A percentile compares a stretch with the other conserved stretches of the same genome.
phyloP scores from a whole-genome alignment of 1,140 invertebrate species.

The Saccostrea glomerata region DNA sequence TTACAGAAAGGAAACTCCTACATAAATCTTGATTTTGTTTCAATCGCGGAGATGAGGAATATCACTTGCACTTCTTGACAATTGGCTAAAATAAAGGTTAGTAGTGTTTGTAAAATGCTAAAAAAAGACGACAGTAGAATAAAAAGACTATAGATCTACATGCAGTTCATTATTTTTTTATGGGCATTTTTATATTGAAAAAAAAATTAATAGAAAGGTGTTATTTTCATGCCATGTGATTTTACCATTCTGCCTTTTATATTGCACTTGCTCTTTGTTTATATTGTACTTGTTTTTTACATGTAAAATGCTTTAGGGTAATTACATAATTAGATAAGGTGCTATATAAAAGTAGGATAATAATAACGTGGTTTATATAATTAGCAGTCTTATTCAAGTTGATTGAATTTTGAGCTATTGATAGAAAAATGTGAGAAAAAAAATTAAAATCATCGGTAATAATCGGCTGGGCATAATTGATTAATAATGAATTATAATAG shows the following conservation, averaged over 20 bases:
- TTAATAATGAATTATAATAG: no score
- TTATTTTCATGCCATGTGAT: constrained; percentile 5
- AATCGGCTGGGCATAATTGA: no score
- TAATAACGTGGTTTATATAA: constrained; percentile 2
- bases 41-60: background rate
- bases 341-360: constrained; percentile 1
- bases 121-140: background rate
- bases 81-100: background rate
- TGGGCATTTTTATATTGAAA: background rate
- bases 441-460: no score
- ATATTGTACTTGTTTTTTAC: constrained; percentile 17
- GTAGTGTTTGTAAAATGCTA: background rate
- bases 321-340: constrained; percentile 12
- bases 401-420: no score
- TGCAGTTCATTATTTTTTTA: background rate
- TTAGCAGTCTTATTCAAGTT: constrained; percentile 4
- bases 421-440: no score
- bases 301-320: background rate
- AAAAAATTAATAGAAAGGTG: constrained; percentile 13
- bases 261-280: constrained; percentile 11
- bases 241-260: constrained; percentile 11
- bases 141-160: constrained; percentile 5
- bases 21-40: background rate
- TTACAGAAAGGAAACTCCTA: background rate
- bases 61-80: background rate